These are phyloP conservation scores for Phylloscopus trochiloides DNA, from an alignment of 2,113 vertebrate species.

Conservation along the genomic window DNA sequence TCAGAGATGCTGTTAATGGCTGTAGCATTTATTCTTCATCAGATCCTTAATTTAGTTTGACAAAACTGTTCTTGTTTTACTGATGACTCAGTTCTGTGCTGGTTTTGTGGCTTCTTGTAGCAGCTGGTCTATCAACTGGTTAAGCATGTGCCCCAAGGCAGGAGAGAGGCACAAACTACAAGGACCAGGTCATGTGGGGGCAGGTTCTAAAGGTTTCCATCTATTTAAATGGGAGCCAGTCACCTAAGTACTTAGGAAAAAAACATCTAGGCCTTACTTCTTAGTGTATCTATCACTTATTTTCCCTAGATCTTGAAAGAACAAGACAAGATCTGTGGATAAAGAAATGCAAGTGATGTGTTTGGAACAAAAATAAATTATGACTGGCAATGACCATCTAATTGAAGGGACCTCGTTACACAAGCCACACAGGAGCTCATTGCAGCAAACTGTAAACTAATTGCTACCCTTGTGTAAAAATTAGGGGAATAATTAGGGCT, in stretches of 20 bases:
- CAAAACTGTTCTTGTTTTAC: not conserved
- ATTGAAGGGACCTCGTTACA: not conserved
- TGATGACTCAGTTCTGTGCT: not conserved
- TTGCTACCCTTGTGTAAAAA: not conserved
- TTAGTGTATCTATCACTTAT: not conserved
- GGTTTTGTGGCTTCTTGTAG: not conserved
- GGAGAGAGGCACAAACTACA: not conserved
- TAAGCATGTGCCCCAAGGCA: not conserved
- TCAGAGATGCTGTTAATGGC: not conserved
- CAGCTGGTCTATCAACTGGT: not conserved
- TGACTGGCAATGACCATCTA: not conserved
- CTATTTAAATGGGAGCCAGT: not conserved
- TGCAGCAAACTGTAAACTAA: conserved; percentile 9
- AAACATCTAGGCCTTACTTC: not conserved
- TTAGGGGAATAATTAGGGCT: not conserved
- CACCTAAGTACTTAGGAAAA: not conserved
- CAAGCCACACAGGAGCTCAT: not conserved
- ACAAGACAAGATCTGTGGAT: not conserved
- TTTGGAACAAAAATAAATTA: not conserved
- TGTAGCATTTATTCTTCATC: not conserved
- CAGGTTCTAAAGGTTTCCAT: not conserved
- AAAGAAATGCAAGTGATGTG: not conserved
- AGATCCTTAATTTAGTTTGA: not conserved
- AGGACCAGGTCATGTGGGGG: not conserved
- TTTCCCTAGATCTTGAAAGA: not conserved